phyloP scores from a whole-genome alignment of 2,888 invertebrate species.

The Orchesella flavescens region DNA sequence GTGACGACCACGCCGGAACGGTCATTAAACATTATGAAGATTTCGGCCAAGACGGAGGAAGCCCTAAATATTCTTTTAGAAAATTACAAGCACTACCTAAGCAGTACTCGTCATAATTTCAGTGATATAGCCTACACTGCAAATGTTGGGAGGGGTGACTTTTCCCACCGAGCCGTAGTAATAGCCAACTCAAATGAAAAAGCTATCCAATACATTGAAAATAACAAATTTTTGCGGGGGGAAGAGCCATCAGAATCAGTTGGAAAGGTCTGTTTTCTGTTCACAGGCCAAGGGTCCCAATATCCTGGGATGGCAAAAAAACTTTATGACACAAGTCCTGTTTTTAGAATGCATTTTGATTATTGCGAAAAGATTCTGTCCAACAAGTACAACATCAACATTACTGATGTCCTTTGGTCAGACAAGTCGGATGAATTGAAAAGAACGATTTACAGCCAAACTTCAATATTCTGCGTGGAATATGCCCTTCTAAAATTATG shows the following conservation, averaged over 20 bases:
- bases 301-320: neutral
- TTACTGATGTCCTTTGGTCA: neutral
- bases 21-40: no score
- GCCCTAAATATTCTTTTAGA: neutral
- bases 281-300: neutral
- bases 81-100: no score
- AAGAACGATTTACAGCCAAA: constrained; percentile 45
- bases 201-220: no score
- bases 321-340: neutral
- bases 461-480: constrained; percentile 57
- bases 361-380: neutral
- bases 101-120: no score
- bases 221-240: no score
- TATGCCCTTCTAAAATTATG: neutral
- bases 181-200: no score
- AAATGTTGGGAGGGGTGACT: no score
- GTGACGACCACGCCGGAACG: no score
- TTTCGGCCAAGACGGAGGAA: neutral
- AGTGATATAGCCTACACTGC: no score
- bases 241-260: no score
- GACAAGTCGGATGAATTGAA: no score
- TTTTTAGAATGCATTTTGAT: neutral
- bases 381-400: neutral
- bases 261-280: neutral
- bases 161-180: no score